Base-by-base conservation (phyloP, 2,888 invertebrate species). In the Dryadula phaetusa region DNA sequence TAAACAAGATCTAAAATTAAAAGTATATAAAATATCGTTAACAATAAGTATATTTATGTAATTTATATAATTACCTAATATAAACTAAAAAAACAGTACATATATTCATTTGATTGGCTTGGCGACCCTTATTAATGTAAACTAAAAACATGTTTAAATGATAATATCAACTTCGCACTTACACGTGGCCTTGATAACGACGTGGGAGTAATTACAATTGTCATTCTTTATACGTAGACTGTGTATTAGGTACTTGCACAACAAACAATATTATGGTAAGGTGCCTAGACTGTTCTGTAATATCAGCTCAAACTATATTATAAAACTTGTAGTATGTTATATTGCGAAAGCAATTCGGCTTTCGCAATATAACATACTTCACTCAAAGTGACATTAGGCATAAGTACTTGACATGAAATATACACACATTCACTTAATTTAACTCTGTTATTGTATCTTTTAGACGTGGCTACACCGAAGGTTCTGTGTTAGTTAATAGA, bases 151-250 rank as follows among this genome's bases (percentile, higher is more conserved):
- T 65, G 64, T 69, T 69, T 25, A 14, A 49, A 60, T 47, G 67
- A 61, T 64, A 64, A 54, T 54, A 67, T 61, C 67, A 64, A 61
- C 64, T 34, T 47, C 64, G 53, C 60, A 64, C 46, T 63, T 53
- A 32, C 46, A 53, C 16, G n/a, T 28, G 67, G 40, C 66, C 69
- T 70, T 67, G 69, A 56, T 64, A 53, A 47, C 46, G 47, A 61
- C 64, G 64, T 63, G 67, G 61, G 64, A 67, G 63, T 62, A 65
- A 66, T 66, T 46, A 40, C 66, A 40, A 69, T 66, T 66, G 69
- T 69, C 42, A 66, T 66, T 66, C 69, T 60, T 63, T 60, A 46
- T 65, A 49, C 16, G 44, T 46, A 46, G 47, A 37, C 44, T 28
- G 58, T 52, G 20, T 37, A 44, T 61, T 64, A 60, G 16, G 60